Base-by-base conservation (phyloP, 2,797 vertebrate species). In the Coregonus suidteri region DNA sequence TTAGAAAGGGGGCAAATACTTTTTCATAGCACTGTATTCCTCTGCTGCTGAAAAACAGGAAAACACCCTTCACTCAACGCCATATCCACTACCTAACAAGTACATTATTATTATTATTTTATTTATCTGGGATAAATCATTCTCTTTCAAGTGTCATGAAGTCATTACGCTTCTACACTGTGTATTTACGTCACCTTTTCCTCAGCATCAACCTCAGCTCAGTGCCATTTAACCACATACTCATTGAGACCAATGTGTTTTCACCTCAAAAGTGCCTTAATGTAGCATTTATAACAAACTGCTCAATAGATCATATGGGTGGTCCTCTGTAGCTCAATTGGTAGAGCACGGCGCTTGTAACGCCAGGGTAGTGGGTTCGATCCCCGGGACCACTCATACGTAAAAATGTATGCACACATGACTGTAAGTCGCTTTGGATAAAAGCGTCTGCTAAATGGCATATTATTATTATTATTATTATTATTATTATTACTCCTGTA, bases 211-310 rank as follows among this genome's bases (percentile, higher is more conserved):
- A 70, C 59, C 31, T 54, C 18, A 37, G 67, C 34, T 52, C 51
- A 47, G 9, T 59, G 11, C 20, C 59, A 64, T 64, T 11, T 47
- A 73, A 11, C n/a, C 11, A 25, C 0, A 73, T 16, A 2, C 25
- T 65, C 52, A 34, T 9, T 74, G 35, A 51, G 41, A 9, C 20
- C 25, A 20, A 14, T 67, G 52, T 37, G 15, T 16, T 35, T 73
- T 35, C 56, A 31, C 34, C 41, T 20, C 68, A 79, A 67, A 76
- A 69, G 53, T 16, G 51, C 6, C 18, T 73, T 14, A 1, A 37
- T 31, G 1, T 62, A 78, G 13, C 73, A 70, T 6, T 80, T 9
- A 71, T 77, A 56, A 77, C 71, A 18, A 69, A 70, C 62, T 66
- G 13, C 16, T 71, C 66, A 30, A 37, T 13, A 56, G 52, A 41